Conservation (phyloP, 2,797 vertebrate genomes). For the Sphenopsis melanotis region DNA sequence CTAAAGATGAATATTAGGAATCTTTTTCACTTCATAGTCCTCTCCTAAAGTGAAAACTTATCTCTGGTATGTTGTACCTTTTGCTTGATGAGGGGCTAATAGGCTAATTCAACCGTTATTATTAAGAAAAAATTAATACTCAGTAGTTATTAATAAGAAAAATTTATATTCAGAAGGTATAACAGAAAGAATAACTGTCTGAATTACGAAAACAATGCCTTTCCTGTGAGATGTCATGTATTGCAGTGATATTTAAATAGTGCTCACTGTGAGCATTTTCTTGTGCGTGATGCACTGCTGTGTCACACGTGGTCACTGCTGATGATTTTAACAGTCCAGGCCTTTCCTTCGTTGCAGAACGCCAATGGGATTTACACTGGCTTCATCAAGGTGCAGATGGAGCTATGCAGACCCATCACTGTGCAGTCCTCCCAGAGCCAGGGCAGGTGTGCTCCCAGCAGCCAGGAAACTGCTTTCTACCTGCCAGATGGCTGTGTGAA, state of each 20-base stretch:
- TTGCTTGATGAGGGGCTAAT: not conserved
- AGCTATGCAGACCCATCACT: constrained; percentile 87
- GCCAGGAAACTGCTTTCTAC: constrained; percentile 82
- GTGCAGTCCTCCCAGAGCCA: constrained; percentile 69
- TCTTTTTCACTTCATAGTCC: not conserved
- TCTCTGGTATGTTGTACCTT: not conserved
- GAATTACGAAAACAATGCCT: not conserved
- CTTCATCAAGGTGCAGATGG: constrained; percentile 97
- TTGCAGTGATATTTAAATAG: not conserved
- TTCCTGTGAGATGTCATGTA: accelerated
- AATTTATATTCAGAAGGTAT: not conserved
- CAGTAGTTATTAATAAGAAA: not conserved
- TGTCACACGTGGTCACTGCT: not conserved
- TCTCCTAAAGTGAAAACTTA: not conserved
- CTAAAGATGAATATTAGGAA: accelerated
- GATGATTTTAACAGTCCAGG: not conserved
- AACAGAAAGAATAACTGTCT: not conserved
- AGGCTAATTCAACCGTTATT: not conserved
- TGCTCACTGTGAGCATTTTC: not conserved
- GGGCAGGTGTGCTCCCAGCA: constrained; percentile 35
- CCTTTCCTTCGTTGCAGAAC: constrained; percentile 71
- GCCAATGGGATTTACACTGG: constrained; percentile 87
- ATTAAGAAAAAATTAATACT: not conserved
- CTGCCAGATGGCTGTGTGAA: constrained; percentile 83
- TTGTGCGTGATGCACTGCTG: not conserved